A percentile compares a stretch with the other conserved stretches of the same genome.
Evolutionary conservation across 2,888 invertebrate genomes (phyloP).

Genomic region (Lasioglossum pauxillum): DNA sequence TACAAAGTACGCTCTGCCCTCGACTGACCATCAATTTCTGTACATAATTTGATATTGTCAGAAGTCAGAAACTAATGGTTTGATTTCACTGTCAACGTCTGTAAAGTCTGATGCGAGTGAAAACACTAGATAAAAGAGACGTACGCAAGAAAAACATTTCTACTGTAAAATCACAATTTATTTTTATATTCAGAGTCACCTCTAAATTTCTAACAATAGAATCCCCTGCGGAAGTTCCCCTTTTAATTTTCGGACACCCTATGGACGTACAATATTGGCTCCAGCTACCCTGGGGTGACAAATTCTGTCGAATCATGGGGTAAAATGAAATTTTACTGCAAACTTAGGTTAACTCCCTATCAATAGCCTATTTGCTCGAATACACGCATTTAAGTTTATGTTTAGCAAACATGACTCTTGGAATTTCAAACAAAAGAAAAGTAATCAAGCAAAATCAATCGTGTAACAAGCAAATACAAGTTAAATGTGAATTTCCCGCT

Average conservation of each 20-base stretch:
- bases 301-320: constrained; percentile 28
- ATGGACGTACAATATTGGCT: not conserved
- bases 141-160: not conserved
- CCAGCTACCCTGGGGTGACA: not conserved
- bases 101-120: not conserved
- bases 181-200: not conserved
- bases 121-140: not conserved
- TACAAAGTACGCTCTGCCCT: not conserved
- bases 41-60: not conserved
- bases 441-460: not conserved
- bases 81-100: not conserved
- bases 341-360: not conserved
- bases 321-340: constrained; percentile 23
- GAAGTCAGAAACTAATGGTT: not conserved
- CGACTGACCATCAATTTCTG: not conserved
- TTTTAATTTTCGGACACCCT: not conserved
- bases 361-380: not conserved
- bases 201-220: not conserved
- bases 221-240: not conserved
- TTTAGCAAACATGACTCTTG: not conserved
- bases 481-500: not conserved
- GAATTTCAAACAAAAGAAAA: not conserved
- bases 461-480: not conserved
- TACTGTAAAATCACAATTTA: not conserved
- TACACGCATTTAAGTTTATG: not conserved